Conservation (phyloP, 2,888 invertebrate species). For the Pyrocoelia pectoralis region DNA sequence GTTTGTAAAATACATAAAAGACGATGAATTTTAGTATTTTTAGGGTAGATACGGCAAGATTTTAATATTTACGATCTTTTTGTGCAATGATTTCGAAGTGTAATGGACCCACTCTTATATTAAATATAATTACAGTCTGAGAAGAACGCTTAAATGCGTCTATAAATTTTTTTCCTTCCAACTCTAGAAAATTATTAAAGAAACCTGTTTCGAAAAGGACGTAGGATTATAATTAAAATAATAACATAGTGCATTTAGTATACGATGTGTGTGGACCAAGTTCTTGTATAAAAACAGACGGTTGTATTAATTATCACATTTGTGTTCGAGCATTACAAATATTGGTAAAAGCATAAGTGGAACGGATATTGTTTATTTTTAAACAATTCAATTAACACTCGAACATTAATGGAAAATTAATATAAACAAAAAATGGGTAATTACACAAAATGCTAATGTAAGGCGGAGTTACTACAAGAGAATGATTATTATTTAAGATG, state of each 20-base stretch:
- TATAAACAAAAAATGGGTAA: neutral
- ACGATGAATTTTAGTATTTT: neutral
- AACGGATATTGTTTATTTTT: constrained; percentile 1
- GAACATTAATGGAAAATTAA: constrained; percentile 1
- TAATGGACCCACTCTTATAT: constrained; percentile 32
- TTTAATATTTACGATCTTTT: constrained; percentile 28
- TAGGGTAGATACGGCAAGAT: neutral
- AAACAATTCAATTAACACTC: neutral
- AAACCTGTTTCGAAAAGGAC: constrained; percentile 39
- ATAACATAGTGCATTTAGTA: constrained; percentile 39
- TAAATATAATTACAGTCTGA: constrained; percentile 42
- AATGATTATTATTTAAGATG: neutral
- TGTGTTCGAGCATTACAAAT: neutral
- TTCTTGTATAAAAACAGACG: constrained; percentile 13
- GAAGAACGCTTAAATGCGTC: constrained; percentile 40
- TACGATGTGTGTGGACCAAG: constrained; percentile 16
- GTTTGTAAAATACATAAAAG: constrained; percentile 14
- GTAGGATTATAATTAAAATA: constrained; percentile 46
- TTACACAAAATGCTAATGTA: neutral
- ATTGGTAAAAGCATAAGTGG: neutral
- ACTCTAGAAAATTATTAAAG: constrained; percentile 19
- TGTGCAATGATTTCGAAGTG: constrained; percentile 26
- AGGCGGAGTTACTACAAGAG: neutral
- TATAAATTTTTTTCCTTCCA: constrained; percentile 36
- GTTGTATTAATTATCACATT: neutral